Evolutionary conservation across 1,140 invertebrate genomes (phyloP).

Genomic region (Pogonomyrmex californicus): DNA sequence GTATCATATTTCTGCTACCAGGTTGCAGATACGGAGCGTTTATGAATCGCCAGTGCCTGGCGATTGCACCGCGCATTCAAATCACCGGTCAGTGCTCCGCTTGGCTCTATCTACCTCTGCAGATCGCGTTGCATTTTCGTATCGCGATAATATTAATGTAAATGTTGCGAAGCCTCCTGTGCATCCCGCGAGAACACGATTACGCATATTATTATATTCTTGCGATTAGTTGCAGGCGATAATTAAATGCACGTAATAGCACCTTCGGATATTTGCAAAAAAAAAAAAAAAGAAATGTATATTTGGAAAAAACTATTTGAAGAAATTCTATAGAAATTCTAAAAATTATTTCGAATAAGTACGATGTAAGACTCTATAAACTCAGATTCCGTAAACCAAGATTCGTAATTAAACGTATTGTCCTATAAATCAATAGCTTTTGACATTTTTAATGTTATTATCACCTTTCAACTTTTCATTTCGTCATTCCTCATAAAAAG

Average conservation of each 20-base stretch:
- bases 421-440: neutral
- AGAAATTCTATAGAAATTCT: neutral
- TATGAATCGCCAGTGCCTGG: conserved; percentile 46
- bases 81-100: conserved; percentile 74
- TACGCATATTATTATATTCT: neutral
- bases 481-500: conserved; percentile 28
- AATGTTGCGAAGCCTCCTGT: conserved; percentile 36
- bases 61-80: conserved; percentile 76
- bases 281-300: no score
- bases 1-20: conserved; percentile 47
- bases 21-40: conserved; percentile 36
- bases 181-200: conserved; percentile 21
- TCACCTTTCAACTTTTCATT: conserved; percentile 9
- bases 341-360: neutral
- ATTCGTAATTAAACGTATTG: neutral
- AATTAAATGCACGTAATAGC: neutral
- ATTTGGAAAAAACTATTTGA: neutral
- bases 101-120: conserved; percentile 48
- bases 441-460: neutral
- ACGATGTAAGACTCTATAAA: neutral
- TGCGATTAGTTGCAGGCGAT: neutral
- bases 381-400: neutral
- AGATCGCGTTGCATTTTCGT: conserved; percentile 44
- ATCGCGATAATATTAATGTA: conserved; percentile 41
- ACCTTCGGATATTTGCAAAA: neutral